Conservation (phyloP, 1,140 invertebrate species). For the Halotydeus destructor region DNA sequence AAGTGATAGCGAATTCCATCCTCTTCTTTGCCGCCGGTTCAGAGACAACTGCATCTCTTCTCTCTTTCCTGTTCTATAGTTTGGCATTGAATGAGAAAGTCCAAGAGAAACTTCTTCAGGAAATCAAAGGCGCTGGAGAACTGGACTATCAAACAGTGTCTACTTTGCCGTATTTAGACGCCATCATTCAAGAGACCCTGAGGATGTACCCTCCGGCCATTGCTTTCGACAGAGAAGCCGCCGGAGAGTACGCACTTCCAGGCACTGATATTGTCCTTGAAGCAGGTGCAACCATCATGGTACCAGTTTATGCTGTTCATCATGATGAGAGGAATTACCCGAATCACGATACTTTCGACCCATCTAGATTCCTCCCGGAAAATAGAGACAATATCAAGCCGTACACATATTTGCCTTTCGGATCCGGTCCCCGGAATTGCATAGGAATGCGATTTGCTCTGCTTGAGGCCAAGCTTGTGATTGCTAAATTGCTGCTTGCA, state of each 20-base stretch:
- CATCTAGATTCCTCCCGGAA: conserved; percentile 15
- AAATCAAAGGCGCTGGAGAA: conserved; percentile 18
- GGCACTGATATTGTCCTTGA: conserved; percentile 15
- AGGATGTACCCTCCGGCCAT: conserved; percentile 21
- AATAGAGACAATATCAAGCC: conserved; percentile 22
- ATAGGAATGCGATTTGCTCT: conserved; percentile 1
- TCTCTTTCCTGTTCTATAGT: conserved; percentile 28
- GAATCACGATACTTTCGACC: conserved; percentile 18
- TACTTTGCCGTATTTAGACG: conserved; percentile 20
- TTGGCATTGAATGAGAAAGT: conserved; percentile 27
- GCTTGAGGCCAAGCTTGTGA: neutral
- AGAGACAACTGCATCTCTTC: conserved; percentile 27
- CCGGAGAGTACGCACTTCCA: conserved; percentile 7
- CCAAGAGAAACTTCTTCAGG: conserved; percentile 27
- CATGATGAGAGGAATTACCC: conserved; percentile 15
- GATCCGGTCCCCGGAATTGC: conserved; percentile 1
- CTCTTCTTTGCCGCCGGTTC: conserved; percentile 27
- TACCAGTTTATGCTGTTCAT: conserved; percentile 18
- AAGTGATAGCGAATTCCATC: conserved; percentile 32
- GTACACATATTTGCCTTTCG: conserved; percentile 21
- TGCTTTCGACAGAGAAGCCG: neutral
- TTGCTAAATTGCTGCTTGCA: too few relatives aligned
- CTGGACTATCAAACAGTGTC: conserved; percentile 1
- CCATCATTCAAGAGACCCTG: conserved; percentile 24
- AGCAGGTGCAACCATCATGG: conserved; percentile 15